Conservation (phyloP, 2,888 invertebrate species). For the Emmelina monodactyla region DNA sequence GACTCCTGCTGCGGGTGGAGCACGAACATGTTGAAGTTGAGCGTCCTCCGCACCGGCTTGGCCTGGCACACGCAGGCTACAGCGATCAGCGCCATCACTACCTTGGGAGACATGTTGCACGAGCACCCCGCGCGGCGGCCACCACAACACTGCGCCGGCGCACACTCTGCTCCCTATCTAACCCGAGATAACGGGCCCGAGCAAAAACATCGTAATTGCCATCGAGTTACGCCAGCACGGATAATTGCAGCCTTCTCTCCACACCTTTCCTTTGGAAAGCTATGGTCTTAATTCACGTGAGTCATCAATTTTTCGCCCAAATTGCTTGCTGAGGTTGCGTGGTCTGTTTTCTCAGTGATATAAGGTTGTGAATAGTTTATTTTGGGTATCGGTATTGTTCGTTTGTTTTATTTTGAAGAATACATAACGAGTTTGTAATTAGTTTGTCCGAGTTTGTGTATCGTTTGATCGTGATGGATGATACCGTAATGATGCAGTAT, state of each 20-base stretch:
- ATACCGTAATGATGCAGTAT: conserved; percentile 50
- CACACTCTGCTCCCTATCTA: conserved; percentile 19
- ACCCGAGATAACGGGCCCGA: conserved; percentile 43
- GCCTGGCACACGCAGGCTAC: conserved; percentile 13
- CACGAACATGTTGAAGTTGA: conserved; percentile 22
- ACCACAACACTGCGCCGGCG: conserved; percentile 16
- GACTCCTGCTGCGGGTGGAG: conserved; percentile 16
- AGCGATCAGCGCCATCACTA: conserved; percentile 9
- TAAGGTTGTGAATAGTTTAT: too few relatives aligned
- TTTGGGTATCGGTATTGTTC: too few relatives aligned
- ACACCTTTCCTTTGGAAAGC: conserved; percentile 64
- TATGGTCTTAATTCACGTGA: conserved; percentile 49
- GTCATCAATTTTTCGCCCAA: conserved; percentile 33
- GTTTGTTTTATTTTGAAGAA: too few relatives aligned
- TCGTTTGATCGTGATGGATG: too few relatives aligned
- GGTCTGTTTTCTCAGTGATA: too few relatives aligned
- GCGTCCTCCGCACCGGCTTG: conserved; percentile 16
- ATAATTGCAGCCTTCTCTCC: conserved; percentile 54
- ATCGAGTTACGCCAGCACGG: conserved; percentile 34
- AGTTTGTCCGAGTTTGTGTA: too few relatives aligned
- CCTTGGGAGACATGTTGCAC: conserved; percentile 13
- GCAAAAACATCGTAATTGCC: conserved; percentile 63
- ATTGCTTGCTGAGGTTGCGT: too few relatives aligned
- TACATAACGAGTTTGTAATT: too few relatives aligned
- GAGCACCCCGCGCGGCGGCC: conserved; percentile 17